A percentile compares a stretch with the other conserved stretches of the same genome.
These are phyloP conservation scores for Crotalus viridis DNA, from an alignment of 2,113 vertebrate species.

Conservation along the genomic window DNA sequence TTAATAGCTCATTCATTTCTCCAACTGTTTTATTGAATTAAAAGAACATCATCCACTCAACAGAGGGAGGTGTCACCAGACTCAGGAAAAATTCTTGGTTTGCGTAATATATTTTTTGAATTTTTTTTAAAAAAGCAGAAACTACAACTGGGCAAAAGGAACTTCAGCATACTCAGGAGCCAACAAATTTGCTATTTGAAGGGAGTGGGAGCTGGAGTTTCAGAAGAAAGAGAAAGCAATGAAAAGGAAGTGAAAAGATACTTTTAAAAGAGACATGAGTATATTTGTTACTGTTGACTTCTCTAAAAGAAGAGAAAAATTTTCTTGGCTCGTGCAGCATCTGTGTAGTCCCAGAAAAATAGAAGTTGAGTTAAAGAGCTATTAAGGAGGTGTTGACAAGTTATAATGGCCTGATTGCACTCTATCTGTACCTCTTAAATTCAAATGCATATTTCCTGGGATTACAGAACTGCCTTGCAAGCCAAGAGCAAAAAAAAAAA, in stretches of 20 bases:
- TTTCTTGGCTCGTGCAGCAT: background rate
- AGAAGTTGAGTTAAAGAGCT: background rate
- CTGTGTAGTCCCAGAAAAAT: background rate
- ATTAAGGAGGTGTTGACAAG: background rate
- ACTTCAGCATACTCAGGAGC: background rate
- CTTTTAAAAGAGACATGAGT: background rate
- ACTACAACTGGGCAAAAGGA: background rate
- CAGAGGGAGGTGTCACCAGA: background rate
- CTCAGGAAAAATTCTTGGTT: background rate
- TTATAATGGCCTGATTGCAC: background rate
- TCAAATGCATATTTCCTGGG: background rate
- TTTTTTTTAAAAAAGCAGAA: no score
- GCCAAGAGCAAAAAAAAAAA: background rate
- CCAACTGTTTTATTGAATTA: background rate
- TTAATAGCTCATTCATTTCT: background rate
- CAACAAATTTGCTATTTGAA: no score
- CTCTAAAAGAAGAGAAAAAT: background rate
- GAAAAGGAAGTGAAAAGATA: background rate
- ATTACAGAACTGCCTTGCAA: background rate
- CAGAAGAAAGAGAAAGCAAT: background rate
- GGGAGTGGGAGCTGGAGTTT: background rate
- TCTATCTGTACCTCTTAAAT: background rate
- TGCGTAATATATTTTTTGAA: background rate
- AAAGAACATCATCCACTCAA: background rate
- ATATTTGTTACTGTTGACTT: background rate